Evolutionary conservation across 2,888 invertebrate species (phyloP).

Genomic region (Ctenicera cuprea): DNA sequence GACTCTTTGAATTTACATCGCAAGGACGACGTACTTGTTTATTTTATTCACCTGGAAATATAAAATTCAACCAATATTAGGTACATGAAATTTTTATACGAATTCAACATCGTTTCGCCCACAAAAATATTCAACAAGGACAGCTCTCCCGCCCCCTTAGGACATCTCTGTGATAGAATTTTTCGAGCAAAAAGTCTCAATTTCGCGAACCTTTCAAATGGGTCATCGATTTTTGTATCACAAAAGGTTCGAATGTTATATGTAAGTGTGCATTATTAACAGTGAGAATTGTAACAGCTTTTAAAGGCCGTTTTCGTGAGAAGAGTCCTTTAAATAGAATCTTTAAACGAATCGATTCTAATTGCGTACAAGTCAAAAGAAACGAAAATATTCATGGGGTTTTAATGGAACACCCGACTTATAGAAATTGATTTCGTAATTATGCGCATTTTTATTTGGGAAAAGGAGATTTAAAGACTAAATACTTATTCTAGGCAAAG

Average conservation of each 20-base stretch:
- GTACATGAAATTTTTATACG: too few species aligned
- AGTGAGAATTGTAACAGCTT: too few species aligned
- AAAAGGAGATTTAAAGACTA: background rate
- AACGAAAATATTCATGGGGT: background rate
- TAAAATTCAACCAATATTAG: background rate
- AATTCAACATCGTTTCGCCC: too few species aligned
- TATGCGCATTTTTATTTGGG: conserved; percentile 1
- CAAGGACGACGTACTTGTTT: background rate
- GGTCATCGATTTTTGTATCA: background rate
- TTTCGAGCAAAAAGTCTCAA: background rate
- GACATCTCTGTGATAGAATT: background rate
- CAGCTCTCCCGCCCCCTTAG: too few species aligned
- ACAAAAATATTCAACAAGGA: too few species aligned
- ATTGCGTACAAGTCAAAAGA: background rate
- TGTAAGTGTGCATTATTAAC: too few species aligned
- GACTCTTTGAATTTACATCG: background rate
- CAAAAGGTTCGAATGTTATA: background rate
- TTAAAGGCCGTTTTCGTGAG: too few species aligned
- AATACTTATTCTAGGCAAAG: background rate
- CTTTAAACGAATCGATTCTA: background rate
- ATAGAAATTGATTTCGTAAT: background rate
- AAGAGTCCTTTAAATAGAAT: background rate
- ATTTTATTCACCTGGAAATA: background rate
- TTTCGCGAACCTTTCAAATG: background rate
- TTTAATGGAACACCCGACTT: background rate